These are phyloP conservation scores for Clistopyga incitator DNA, from an alignment of 2,888 invertebrate genomes.

Conservation along the genomic window DNA sequence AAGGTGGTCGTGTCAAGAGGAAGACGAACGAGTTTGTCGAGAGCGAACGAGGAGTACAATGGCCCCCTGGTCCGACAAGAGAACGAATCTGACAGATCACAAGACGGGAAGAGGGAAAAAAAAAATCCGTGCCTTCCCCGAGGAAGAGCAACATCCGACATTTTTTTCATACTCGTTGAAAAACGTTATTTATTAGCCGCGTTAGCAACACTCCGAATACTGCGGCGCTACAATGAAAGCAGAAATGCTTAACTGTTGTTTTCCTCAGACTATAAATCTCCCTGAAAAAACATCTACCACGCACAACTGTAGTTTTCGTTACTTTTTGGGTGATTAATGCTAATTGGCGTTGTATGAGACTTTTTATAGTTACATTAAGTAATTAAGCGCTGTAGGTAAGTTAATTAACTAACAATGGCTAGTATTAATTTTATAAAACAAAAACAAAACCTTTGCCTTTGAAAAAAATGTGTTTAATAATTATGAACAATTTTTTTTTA, in stretches of 20 bases:
- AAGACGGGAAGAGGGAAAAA: background rate
- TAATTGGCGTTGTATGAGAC: no score
- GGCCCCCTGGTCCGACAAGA: slow-evolving; percentile 15
- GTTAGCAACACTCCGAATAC: slow-evolving; percentile 22
- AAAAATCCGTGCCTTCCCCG: slow-evolving; percentile 3
- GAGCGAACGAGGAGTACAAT: slow-evolving; percentile 22
- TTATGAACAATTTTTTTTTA: no score
- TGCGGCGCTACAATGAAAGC: background rate
- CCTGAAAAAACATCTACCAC: background rate
- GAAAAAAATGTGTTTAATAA: background rate
- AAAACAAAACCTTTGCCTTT: no score
- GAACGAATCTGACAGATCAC: background rate
- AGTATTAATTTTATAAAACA: no score
- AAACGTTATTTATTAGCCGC: slow-evolving; percentile 17
- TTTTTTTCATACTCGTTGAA: slow-evolving; percentile 12
- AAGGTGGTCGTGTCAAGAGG: slow-evolving; percentile 55
- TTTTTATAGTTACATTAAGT: no score
- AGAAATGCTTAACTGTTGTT: background rate
- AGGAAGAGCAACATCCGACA: slow-evolving; percentile 20
- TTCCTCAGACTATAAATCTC: background rate
- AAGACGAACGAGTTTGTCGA: slow-evolving; percentile 46
- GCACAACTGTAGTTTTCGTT: no score
- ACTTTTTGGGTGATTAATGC: no score
- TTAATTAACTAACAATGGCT: no score
- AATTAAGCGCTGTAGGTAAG: no score